These are phyloP conservation scores for Drosophila ercepeae DNA, from an alignment of 1,140 invertebrate species.

Conservation along the genomic window DNA sequence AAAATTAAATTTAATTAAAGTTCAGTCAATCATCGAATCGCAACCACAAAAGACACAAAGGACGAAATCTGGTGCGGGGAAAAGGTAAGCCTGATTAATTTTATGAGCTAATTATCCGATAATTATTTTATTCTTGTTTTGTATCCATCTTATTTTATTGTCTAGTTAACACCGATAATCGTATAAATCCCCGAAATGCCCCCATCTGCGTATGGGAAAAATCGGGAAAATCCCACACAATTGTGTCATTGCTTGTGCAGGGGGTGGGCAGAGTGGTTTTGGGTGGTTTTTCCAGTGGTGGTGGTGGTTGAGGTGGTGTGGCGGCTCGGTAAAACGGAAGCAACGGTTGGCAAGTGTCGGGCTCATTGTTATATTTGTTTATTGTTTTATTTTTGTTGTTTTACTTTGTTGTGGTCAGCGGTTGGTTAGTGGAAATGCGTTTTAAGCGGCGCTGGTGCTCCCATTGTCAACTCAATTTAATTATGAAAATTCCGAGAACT, in stretches of 20 bases:
- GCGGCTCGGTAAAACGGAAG: slow-evolving; percentile 4
- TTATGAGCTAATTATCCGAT: slow-evolving; percentile 56
- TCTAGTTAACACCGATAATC: slow-evolving; percentile 63
- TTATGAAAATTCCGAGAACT: slow-evolving; percentile 31
- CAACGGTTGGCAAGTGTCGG: slow-evolving; percentile 11
- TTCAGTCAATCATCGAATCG: slow-evolving; percentile 18
- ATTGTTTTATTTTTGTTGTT: slow-evolving; percentile 29
- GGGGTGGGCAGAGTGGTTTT: slow-evolving; percentile 4
- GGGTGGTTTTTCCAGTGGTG: slow-evolving; percentile 1
- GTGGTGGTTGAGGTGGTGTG: slow-evolving; percentile 3
- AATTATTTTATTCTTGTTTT: no score
- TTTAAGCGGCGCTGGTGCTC: background rate
- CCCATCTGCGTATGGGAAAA: slow-evolving; percentile 3
- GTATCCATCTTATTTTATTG: slow-evolving; percentile 64
- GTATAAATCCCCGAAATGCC: slow-evolving; percentile 35
- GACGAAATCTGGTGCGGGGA: background rate
- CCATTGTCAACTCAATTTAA: slow-evolving; percentile 39
- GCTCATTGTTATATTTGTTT: slow-evolving; percentile 18
- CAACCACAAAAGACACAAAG: slow-evolving; percentile 12
- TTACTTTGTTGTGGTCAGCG: slow-evolving; percentile 35
- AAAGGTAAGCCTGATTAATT: slow-evolving; percentile 58
- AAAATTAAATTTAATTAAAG: slow-evolving; percentile 28
- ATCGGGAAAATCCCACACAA: slow-evolving; percentile 27
- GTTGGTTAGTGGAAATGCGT: slow-evolving; percentile 3
- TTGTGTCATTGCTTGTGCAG: slow-evolving; percentile 20